Percentiles rank a stretch among this genome's conserved stretches.
Evolutionary conservation across 2,113 vertebrate species (phyloP).

Genomic region (Phrynocephalus versicolor): DNA sequence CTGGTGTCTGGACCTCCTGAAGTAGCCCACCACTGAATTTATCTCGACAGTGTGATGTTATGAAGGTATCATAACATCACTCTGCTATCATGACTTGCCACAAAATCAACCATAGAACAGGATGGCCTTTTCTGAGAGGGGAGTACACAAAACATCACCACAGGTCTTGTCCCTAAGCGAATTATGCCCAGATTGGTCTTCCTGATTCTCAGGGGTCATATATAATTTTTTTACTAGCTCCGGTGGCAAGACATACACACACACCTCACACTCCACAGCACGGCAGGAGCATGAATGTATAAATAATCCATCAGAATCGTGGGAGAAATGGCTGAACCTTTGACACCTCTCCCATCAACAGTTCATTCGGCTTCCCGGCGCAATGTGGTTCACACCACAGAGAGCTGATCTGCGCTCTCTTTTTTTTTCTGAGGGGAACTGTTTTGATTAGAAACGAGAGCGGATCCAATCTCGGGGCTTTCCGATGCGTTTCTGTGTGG

Average conservation of each 20-base stretch:
- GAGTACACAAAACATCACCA: too few species aligned
- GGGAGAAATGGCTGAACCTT: background rate
- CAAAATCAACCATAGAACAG: background rate
- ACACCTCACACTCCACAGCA: too few species aligned
- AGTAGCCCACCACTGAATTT: too few species aligned
- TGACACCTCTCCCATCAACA: background rate
- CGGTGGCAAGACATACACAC: too few species aligned
- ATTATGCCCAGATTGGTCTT: background rate
- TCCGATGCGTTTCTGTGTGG: conserved; percentile 28
- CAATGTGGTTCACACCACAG: background rate
- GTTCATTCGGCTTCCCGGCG: background rate
- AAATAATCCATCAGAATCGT: background rate
- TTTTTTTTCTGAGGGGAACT: background rate
- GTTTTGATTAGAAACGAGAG: conserved; percentile 38
- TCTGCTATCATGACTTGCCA: too few species aligned
- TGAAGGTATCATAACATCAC: too few species aligned
- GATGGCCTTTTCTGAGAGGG: too few species aligned
- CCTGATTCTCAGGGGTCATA: too few species aligned
- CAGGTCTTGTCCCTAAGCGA: too few species aligned
- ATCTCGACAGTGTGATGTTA: background rate
- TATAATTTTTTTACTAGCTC: too few species aligned
- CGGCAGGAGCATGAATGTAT: too few species aligned
- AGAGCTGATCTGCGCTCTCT: background rate
- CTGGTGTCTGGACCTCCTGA: too few species aligned
- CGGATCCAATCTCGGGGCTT: background rate